Base-by-base conservation (phyloP, 2,797 vertebrate species). In the Megalops cyprinoides region DNA sequence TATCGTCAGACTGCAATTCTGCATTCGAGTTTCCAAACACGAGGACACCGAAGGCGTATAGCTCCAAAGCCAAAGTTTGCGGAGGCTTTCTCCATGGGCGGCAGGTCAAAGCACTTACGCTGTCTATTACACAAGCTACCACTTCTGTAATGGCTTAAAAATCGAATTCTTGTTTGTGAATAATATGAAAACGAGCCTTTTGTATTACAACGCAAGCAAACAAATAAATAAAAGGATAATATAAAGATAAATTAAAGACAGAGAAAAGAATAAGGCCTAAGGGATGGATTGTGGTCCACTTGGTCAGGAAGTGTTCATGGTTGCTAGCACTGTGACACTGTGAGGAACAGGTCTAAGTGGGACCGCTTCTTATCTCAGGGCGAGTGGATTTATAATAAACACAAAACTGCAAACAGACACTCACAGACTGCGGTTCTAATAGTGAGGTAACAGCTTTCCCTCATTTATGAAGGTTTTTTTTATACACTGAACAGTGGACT, bases 181-280 rank as follows among this genome's bases (percentile, higher is more conserved):
- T 34, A 9, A 34, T 31, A 65, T 7, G 4, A 5, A 42, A 23
- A 20, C 37, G 1, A 91, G 90, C 90, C 90, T 89, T 85, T 87
- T 88, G 90, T 73, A 88, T 89, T 90, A 90, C 86, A 90, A 89
- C 81, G 87, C 89, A 82, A 87, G 87, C 83, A 89, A 60, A 20
- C 48, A 51, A 49, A 62, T 62, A 53, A 65, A 81, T 65, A 31
- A 67, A 51, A 77, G 10, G n/a, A n/a, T n/a, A 42, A 20, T 14
- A 34, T 48, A 94, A 93, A 89, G 88, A 90, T 91, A 94, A 65
- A 15, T 65, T 15, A 65, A 42, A 39, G 65, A 39, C 15, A 42
- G 23, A 69, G 15, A 42, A 31, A 60, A 60, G 58, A 9, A 60
- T 34, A 31, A 67, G 67, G 12, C 15, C 56, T 60, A 4, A 39